Evolutionary conservation across 2,113 vertebrate species (phyloP).

Genomic region (Paracanthobrama guichenoti): DNA sequence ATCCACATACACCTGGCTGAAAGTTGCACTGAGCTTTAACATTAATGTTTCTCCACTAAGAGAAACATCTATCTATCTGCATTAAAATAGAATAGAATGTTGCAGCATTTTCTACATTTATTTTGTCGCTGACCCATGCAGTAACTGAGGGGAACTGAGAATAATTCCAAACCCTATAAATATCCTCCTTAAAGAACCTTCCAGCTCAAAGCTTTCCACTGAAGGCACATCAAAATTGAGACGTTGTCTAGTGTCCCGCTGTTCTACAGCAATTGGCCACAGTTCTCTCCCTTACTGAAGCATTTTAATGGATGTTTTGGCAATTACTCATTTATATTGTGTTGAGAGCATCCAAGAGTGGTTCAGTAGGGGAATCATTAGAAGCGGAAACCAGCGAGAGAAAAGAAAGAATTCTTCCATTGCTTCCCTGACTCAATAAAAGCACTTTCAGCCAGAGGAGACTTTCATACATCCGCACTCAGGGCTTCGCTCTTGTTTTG

Average conservation of each 20-base stretch:
- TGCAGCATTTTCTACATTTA: neutral
- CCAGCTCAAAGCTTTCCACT: neutral
- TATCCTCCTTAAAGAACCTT: constrained; percentile 7
- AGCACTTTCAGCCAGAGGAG: constrained; percentile 71
- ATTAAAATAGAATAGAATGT: neutral
- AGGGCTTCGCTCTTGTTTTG: constrained; percentile 17
- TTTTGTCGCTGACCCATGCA: neutral
- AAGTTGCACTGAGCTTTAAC: neutral
- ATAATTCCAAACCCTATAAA: neutral
- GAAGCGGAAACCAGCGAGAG: neutral
- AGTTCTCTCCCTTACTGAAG: neutral
- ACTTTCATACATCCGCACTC: neutral
- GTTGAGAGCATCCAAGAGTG: neutral
- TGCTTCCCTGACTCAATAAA: constrained; percentile 70
- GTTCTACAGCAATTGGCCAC: neutral
- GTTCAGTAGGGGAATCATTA: neutral
- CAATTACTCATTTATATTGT: constrained; percentile 22
- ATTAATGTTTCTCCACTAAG: neutral
- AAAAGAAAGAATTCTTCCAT: constrained; percentile 5
- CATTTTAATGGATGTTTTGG: constrained; percentile 14
- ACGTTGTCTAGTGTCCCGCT: neutral
- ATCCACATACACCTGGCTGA: constrained; percentile 14
- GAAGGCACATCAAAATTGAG: neutral
- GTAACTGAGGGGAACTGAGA: neutral
- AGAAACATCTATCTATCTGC: neutral